Conservation (phyloP, 2,797 vertebrate species). For the Nothura maculosa region DNA sequence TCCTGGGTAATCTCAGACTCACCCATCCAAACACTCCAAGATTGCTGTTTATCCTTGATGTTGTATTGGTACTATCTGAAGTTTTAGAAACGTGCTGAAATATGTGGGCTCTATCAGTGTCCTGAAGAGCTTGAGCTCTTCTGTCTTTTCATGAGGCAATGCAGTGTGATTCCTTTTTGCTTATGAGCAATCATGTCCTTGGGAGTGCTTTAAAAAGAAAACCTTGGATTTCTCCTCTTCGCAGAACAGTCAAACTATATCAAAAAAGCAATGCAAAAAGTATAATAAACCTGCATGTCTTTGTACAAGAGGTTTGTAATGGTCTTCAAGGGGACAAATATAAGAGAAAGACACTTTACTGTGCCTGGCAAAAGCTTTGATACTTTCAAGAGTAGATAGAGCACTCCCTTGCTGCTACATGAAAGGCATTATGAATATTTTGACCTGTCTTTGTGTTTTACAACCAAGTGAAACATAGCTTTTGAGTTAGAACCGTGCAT, state of each 20-base stretch:
- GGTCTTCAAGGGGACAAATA: not conserved
- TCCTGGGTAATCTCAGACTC: accelerated
- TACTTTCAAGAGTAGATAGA: not conserved
- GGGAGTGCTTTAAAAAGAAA: not conserved
- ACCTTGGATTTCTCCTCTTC: not conserved
- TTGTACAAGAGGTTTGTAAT: not conserved
- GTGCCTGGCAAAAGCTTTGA: not conserved
- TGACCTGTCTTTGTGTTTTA: conserved; percentile 1
- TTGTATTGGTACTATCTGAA: accelerated
- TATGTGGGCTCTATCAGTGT: accelerated
- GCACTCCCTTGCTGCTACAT: not conserved
- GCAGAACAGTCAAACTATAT: not conserved
- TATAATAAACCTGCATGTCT: not conserved
- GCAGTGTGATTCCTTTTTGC: not conserved
- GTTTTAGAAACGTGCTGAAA: not conserved
- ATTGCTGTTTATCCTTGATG: not conserved
- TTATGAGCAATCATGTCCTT: not conserved
- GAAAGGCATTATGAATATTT: not conserved
- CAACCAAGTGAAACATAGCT: not conserved
- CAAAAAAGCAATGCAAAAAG: not conserved
- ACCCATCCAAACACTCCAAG: not conserved
- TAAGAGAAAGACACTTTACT: not conserved
- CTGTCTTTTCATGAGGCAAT: not conserved
- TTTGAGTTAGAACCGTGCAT: not conserved
- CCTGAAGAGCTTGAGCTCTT: not conserved